phyloP scores from a whole-genome alignment of 1,140 invertebrate species.

The Gonioctena quinquepunctata region DNA sequence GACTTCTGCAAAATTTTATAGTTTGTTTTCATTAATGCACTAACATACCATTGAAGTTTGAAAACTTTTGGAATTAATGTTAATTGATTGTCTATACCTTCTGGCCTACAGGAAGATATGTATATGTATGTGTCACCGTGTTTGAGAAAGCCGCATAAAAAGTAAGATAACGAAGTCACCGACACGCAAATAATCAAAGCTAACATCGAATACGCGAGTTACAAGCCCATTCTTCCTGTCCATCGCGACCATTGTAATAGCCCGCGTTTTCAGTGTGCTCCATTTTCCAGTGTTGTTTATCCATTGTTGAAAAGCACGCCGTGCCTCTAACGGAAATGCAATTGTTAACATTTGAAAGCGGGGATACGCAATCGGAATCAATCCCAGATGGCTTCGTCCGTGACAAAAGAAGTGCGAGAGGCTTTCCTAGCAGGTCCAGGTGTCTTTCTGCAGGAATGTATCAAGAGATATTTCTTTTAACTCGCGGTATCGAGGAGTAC shows the following conservation, averaged over 20 bases:
- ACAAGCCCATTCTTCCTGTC: conserved; percentile 16
- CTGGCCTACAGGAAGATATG: too few relatives aligned
- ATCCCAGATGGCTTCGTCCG: background rate
- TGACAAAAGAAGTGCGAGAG: background rate
- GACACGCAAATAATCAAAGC: background rate
- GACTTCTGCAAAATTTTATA: too few relatives aligned
- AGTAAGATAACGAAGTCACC: background rate
- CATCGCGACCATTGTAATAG: background rate
- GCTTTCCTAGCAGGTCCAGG: background rate
- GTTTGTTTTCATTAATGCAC: too few relatives aligned
- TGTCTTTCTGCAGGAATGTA: conserved; percentile 11
- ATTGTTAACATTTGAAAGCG: background rate
- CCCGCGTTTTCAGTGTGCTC: background rate
- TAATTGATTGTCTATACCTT: too few relatives aligned
- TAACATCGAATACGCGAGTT: background rate
- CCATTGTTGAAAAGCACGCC: conserved; percentile 8
- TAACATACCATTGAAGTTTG: too few relatives aligned
- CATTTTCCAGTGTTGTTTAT: background rate
- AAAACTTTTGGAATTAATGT: too few relatives aligned
- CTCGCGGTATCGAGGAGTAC: conserved; percentile 6
- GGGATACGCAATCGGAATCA: background rate
- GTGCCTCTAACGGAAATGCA: conserved; percentile 11
- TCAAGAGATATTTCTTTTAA: conserved; percentile 18
- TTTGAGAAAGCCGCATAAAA: background rate
- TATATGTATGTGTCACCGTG: background rate